Evolutionary conservation across 2,113 vertebrate species (phyloP).

Genomic region (Malurus cyaneus): DNA sequence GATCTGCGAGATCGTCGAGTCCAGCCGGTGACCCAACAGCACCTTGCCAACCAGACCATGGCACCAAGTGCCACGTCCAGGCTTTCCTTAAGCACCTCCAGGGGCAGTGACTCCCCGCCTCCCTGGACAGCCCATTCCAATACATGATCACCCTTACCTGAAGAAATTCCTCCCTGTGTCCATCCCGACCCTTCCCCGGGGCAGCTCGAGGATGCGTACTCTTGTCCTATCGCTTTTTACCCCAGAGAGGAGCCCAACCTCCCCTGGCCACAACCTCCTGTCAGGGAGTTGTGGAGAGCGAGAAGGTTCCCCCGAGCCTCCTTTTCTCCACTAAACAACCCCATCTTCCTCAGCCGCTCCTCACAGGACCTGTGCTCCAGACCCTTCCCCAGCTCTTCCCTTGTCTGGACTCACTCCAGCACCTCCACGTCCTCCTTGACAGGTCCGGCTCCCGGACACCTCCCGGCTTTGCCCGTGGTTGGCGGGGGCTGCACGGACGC

Average conservation of each 20-base stretch:
- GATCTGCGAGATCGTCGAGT: background rate
- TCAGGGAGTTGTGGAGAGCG: background rate
- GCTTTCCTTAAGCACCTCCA: background rate
- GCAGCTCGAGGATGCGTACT: background rate
- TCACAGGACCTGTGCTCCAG: no score
- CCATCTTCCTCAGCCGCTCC: no score
- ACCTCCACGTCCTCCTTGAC: background rate
- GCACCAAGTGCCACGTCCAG: background rate
- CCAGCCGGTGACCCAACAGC: background rate
- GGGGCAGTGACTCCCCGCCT: background rate
- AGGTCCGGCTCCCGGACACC: background rate
- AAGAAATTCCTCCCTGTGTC: background rate
- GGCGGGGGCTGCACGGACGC: accelerated
- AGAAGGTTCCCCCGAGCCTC: background rate
- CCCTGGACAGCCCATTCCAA: background rate
- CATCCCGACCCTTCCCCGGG: background rate
- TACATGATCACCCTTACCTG: background rate
- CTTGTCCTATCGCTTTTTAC: background rate
- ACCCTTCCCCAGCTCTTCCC: background rate
- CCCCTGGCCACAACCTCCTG: background rate
- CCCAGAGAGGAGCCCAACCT: background rate
- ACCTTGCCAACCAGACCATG: background rate
- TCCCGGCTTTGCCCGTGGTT: background rate
- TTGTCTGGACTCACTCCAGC: background rate
- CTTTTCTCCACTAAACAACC: no score